phyloP scores from a whole-genome alignment of 2,113 vertebrate species.

The Ursus arctos region DNA sequence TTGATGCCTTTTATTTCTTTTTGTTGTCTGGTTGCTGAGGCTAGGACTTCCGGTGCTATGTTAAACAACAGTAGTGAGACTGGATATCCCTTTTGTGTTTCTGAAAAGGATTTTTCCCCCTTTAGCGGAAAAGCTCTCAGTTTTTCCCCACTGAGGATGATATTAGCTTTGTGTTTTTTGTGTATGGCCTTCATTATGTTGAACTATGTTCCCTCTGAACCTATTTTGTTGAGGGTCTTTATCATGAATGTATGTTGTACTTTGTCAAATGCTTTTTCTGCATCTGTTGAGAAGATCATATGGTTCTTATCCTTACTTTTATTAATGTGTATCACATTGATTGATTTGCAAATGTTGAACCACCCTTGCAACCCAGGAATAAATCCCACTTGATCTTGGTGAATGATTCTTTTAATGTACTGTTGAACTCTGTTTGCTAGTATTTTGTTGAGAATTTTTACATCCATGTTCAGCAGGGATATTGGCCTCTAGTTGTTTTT shows the following conservation, averaged over 20 bases:
- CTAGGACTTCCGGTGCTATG: too few species aligned
- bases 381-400: background rate
- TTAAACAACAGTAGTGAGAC: too few species aligned
- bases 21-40: too few species aligned
- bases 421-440: background rate
- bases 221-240: background rate
- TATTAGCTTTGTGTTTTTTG: background rate
- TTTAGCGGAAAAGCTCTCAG: background rate
- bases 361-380: background rate
- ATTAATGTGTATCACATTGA: background rate
- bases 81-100: too few species aligned
- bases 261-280: background rate
- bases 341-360: background rate
- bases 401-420: background rate
- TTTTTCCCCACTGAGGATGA: background rate
- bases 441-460: background rate
- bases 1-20: too few species aligned
- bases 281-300: background rate
- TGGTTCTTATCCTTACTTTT: background rate
- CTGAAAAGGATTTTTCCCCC: too few species aligned
- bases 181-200: background rate
- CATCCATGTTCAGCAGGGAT: background rate
- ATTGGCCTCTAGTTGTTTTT: background rate
- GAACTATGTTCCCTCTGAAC: background rate
- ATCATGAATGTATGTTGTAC: background rate